A percentile compares a stretch with the other conserved stretches of the same genome.
These are phyloP conservation scores for Hycleus phaleratus DNA, from an alignment of 1,140 invertebrate genomes.

Conservation along the genomic window DNA sequence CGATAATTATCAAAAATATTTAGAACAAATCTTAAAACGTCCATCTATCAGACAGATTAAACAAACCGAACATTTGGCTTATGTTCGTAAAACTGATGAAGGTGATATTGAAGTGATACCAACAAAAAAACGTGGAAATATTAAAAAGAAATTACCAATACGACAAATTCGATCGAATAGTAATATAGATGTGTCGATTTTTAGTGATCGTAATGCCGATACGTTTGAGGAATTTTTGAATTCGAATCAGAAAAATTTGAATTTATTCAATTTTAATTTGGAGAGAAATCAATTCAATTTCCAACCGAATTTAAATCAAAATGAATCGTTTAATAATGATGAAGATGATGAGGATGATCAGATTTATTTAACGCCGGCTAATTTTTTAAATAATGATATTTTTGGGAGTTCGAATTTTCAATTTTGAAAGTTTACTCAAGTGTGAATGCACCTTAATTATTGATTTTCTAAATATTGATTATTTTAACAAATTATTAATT, in stretches of 20 bases:
- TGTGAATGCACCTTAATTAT: too few species aligned
- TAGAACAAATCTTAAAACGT: constrained; percentile 28
- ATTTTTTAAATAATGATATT: too few species aligned
- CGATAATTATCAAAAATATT: constrained; percentile 21
- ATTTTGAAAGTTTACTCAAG: too few species aligned
- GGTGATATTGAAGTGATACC: constrained; percentile 27
- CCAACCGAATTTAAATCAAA: constrained; percentile 2
- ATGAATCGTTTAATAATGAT: neutral
- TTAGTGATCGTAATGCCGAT: constrained; percentile 32
- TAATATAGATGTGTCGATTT: constrained; percentile 28
- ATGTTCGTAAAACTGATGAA: constrained; percentile 22
- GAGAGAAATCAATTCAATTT: constrained; percentile 4
- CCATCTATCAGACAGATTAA: constrained; percentile 30
- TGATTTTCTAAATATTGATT: too few species aligned
- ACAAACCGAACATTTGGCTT: constrained; percentile 22
- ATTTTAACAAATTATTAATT: too few species aligned
- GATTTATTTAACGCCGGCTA: too few species aligned
- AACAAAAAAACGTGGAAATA: neutral
- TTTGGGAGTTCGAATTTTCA: too few species aligned
- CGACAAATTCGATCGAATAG: neutral
- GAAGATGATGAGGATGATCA: neutral
- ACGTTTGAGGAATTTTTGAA: constrained; percentile 30
- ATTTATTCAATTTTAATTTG: constrained; percentile 22
- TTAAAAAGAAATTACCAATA: constrained; percentile 8
- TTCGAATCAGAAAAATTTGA: constrained; percentile 24